phyloP scores from a whole-genome alignment of 1,140 invertebrate species.

The Agrilus planipennis region DNA sequence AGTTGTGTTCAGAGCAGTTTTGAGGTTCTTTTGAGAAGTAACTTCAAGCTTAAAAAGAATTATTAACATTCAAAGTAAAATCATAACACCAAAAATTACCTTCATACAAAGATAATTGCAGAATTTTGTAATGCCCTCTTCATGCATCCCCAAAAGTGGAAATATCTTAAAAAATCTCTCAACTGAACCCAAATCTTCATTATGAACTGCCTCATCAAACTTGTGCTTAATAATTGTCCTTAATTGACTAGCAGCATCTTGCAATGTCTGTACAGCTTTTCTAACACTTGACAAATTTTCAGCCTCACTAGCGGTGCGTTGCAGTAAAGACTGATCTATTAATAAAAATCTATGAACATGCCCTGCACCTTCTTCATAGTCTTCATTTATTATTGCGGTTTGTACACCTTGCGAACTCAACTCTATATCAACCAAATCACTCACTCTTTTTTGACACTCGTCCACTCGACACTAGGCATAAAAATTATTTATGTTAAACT shows the following conservation, averaged over 20 bases:
- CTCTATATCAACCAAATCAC: constrained; percentile 92
- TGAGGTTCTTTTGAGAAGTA: constrained; percentile 62
- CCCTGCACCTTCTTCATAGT: constrained; percentile 86
- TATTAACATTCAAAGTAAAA: background rate
- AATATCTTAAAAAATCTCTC: constrained; percentile 99
- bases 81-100: constrained; percentile 34
- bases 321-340: constrained; percentile 84
- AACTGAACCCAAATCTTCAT: constrained; percentile 80
- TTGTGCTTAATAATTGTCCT: constrained; percentile 61
- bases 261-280: constrained; percentile 69
- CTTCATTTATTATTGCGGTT: constrained; percentile 80
- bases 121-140: constrained; percentile 84
- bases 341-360: constrained; percentile 91
- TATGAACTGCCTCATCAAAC: constrained; percentile 85
- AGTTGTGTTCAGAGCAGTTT: constrained; percentile 46
- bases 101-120: constrained; percentile 82
- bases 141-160: constrained; percentile 84
- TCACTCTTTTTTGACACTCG: constrained; percentile 87
- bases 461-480: constrained; percentile 70
- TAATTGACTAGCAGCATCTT: constrained; percentile 61
- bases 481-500: constrained; percentile 8
- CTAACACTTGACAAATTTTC: constrained; percentile 45
- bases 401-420: constrained; percentile 92
- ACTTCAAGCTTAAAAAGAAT: constrained; percentile 44
- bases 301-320: constrained; percentile 33